Percentiles rank a stretch among this genome's conserved stretches.
phyloP scores from a whole-genome alignment of 2,113 vertebrate genomes.

The Maccullochella peelii region DNA sequence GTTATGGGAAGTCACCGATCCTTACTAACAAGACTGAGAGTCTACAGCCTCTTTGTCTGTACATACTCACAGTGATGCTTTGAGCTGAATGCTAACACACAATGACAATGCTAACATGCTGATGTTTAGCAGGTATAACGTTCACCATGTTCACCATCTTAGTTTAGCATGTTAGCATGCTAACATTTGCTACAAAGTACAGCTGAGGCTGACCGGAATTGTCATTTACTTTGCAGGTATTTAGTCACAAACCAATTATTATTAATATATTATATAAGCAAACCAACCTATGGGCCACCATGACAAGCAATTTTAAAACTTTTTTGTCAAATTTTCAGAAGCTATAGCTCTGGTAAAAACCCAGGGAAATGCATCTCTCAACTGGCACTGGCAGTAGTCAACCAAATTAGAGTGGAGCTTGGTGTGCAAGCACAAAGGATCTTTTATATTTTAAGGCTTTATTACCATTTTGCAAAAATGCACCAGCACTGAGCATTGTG shows the following conservation, averaged over 20 bases:
- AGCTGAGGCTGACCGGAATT: background rate
- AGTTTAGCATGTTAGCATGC: background rate
- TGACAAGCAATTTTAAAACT: background rate
- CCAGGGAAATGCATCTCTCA: background rate
- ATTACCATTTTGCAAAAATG: slow-evolving; percentile 16
- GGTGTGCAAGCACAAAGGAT: background rate
- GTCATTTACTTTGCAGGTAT: background rate
- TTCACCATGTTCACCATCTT: background rate
- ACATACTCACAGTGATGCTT: background rate
- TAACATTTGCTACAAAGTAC: background rate
- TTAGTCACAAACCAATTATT: background rate
- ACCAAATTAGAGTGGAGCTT: background rate
- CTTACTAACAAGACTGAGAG: background rate
- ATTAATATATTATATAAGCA: background rate
- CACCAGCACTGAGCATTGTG: background rate
- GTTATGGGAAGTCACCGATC: background rate
- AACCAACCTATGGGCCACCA: background rate
- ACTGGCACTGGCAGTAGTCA: background rate
- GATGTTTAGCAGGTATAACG: background rate
- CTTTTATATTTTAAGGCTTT: slow-evolving; percentile 23
- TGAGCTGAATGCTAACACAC: background rate
- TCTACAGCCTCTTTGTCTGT: background rate
- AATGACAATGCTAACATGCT: background rate
- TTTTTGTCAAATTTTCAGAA: background rate
- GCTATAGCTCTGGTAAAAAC: background rate